Base-by-base conservation (phyloP, 2,113 vertebrate species). In the Phrynosoma platyrhinos region DNA sequence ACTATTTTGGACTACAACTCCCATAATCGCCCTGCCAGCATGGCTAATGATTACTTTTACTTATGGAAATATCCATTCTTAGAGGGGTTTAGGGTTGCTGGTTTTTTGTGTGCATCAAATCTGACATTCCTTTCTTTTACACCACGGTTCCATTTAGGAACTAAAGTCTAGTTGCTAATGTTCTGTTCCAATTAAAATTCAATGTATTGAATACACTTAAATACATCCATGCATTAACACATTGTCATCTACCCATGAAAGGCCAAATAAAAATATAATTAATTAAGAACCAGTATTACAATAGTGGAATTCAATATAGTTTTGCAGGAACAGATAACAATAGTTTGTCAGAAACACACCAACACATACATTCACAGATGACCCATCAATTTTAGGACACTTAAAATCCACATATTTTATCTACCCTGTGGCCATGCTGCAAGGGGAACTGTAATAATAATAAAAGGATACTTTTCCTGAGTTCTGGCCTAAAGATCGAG, bases 131-230 rank as follows among this genome's bases (percentile, higher is more conserved):
- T 71, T 12, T 76, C 36, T 88, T 53, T 42, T 79, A 30, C 0
- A 62, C 2, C 86, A 94, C 16, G 72, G n/a, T 18, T 75, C 32
- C 16, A 72, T 16, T 5, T 53, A 92, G 90, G 91, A 91, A 88
- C 9, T 4, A 72, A 90, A 89, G 88, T 64, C 85, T 88, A 36
- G 27, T 82, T 89, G 83, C 86, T 25, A 91, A 82, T 94, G 85
- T 82, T 93, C 89, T 90, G 23, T 83, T 40, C 93, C 91, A 85
- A 93, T 94, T 96, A 94, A 94, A 95, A 95, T 94, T 90, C 92
- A 94, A 85, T 89, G 88, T 79, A 86, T 95, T 92, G 91, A 93
- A 80, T 82, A 93, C 92, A 93, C 92, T 91, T 88, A 87, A 91
- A 79, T 91, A 93, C 83, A 85, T 91, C 93, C 77, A 88, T 71